phyloP scores from a whole-genome alignment of 2,113 vertebrate species.

The Cyprinodon tularosa region DNA sequence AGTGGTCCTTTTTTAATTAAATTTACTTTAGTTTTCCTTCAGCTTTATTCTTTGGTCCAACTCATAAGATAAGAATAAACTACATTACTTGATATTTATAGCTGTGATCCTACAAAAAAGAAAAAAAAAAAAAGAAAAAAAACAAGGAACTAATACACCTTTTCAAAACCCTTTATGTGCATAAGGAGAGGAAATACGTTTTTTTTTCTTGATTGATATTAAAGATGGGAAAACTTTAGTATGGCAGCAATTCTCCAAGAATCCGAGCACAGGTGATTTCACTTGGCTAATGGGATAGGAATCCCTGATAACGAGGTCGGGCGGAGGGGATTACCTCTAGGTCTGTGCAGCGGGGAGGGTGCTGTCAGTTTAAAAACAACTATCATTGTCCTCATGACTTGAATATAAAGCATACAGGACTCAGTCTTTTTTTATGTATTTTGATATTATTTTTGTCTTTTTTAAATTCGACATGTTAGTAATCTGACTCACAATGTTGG shows the following conservation, averaged over 20 bases:
- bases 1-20: too few species aligned
- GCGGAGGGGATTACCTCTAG: constrained; percentile 44
- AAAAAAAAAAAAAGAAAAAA: too few species aligned
- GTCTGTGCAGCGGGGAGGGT: constrained; percentile 23
- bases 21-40: too few species aligned
- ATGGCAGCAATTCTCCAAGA: constrained; percentile 26
- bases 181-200: neutral
- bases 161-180: too few species aligned
- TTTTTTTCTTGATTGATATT: neutral
- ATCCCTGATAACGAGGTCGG: constrained; percentile 39
- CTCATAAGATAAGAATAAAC: too few species aligned
- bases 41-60: too few species aligned
- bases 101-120: too few species aligned
- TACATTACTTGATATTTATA: too few species aligned
- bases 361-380: constrained; percentile 38
- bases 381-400: constrained; percentile 1
- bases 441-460: neutral
- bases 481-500: neutral
- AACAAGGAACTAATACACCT: too few species aligned
- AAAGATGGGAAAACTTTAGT: constrained; percentile 8
- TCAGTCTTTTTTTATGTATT: neutral
- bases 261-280: constrained; percentile 47
- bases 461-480: neutral
- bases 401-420: neutral
- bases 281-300: constrained; percentile 60